Percentiles rank a stretch among this genome's conserved stretches.
phyloP scores from a whole-genome alignment of 2,797 vertebrate genomes.

The Diglossa cyanea region DNA sequence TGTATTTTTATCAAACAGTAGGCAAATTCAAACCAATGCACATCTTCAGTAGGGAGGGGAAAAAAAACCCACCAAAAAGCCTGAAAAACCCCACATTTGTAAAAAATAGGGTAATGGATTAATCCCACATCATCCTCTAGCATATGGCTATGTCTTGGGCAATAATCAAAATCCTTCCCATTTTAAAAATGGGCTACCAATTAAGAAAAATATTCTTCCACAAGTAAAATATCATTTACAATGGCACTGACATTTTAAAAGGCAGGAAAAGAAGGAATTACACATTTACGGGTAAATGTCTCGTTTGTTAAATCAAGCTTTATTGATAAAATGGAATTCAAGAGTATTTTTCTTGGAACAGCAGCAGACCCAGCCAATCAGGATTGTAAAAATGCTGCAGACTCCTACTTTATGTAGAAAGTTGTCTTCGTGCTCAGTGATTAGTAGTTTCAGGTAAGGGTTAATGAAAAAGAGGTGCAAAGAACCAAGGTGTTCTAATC shows the following conservation, averaged over 20 bases:
- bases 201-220: conserved; percentile 73
- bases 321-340: conserved; percentile 86
- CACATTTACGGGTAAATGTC: conserved; percentile 76
- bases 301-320: conserved; percentile 85
- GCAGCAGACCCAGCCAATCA: conserved; percentile 82
- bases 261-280: conserved; percentile 75
- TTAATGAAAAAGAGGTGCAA: conserved; percentile 74
- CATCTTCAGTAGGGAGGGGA: conserved; percentile 49
- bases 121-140: conserved; percentile 63
- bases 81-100: conserved; percentile 64
- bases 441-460: conserved; percentile 71
- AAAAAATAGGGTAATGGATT: conserved; percentile 58
- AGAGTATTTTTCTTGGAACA: conserved; percentile 79
- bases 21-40: conserved; percentile 73
- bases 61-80: conserved; percentile 6
- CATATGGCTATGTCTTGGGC: conserved; percentile 65
- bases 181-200: conserved; percentile 72
- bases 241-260: conserved; percentile 71
- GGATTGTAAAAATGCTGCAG: conserved; percentile 77
- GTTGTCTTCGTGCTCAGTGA: conserved; percentile 69
- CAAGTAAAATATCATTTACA: conserved; percentile 73
- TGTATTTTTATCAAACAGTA: conserved; percentile 75
- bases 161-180: conserved; percentile 66
- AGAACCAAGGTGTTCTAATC: conserved; percentile 68
- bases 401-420: conserved; percentile 71